Base-by-base conservation (phyloP, 2,888 invertebrate species). In the Iselma pallidipennis region DNA sequence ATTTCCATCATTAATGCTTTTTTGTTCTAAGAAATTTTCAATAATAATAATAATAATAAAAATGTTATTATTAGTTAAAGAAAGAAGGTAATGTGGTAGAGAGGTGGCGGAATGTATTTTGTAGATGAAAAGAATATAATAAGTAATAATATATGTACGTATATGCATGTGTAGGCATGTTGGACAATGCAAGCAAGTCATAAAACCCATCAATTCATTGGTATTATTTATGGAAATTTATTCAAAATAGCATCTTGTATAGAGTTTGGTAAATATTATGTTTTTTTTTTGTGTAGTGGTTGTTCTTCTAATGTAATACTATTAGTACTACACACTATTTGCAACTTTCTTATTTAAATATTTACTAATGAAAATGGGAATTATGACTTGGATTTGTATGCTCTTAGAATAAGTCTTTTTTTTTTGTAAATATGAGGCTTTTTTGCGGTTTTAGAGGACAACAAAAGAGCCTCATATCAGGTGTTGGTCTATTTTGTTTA, bases 141-240 rank as follows among this genome's bases (percentile, higher is more conserved):
- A 16, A 37, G 16, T 7, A 16, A 37, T 37, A 16, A 37, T 16
- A 16, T 21, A 51, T 51, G 51, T 12, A 21, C 21, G 10, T 51
- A 12, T 51, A 51, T 51, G 51, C 21, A 21, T 45, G 10, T 51
- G 19, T 51, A 21, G 51, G 51, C 51, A 31, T 25, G 45, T 29
- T 29, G 16, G 10, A 45, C 45, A 45, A 45, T 37, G 28, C 12
- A 4, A 21, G 9, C 51, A 28, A 51, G 51, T 31, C 51, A 51
- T 51, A 29, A 51, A 45, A 51, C 51, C 51, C 29, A 57, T 33
- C 23, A 16, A 54, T 54, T 55, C 29, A 49, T 49, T 45, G 16
- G 31, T 42, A 54, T 59, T 54, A 59, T 16, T 33, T 26, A 60
- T 60, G 59, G 33, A 55, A 55, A 60, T 60, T 60, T 60, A 60